These are phyloP conservation scores for Halocynthia roretzi DNA, from an alignment of 23 tunicate genomes.

Conservation along the genomic window DNA sequence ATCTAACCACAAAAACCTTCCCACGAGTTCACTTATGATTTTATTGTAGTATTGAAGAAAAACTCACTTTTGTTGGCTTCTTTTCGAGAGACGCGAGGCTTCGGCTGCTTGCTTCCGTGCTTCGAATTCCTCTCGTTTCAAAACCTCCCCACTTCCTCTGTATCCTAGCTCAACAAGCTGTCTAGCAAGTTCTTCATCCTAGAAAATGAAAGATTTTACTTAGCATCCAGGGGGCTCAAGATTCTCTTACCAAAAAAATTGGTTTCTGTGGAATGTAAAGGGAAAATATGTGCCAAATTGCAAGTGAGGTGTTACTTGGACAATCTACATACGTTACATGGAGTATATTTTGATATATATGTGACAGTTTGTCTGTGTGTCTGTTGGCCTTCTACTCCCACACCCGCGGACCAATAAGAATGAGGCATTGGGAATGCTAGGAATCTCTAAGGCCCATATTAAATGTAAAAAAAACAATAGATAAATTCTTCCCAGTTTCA, in stretches of 20 bases:
- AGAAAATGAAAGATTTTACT: not conserved
- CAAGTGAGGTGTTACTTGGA: not conserved
- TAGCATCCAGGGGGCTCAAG: not conserved
- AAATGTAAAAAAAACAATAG: too few species aligned
- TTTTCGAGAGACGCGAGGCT: slow-evolving; percentile 80
- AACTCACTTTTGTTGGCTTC: slow-evolving; percentile 87
- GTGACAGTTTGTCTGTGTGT: too few species aligned
- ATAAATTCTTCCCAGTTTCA: too few species aligned
- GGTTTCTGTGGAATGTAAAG: not conserved
- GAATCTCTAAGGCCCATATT: too few species aligned
- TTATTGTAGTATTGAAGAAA: too few species aligned
- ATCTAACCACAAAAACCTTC: too few species aligned
- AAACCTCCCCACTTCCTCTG: slow-evolving; percentile 93
- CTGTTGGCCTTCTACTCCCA: too few species aligned
- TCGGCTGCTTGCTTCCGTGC: slow-evolving; percentile 93
- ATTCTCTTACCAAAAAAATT: not conserved
- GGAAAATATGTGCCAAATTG: not conserved
- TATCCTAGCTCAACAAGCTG: slow-evolving; percentile 99
- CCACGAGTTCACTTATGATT: too few species aligned
- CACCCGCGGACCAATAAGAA: too few species aligned
- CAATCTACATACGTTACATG: not conserved
- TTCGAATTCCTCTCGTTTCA: slow-evolving; percentile 94
- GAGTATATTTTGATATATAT: too few species aligned
- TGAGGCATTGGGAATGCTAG: too few species aligned
- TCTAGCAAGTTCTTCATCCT: slow-evolving; percentile 92